Conservation (phyloP, 1,140 invertebrate species). For the Ylistrum balloti region DNA sequence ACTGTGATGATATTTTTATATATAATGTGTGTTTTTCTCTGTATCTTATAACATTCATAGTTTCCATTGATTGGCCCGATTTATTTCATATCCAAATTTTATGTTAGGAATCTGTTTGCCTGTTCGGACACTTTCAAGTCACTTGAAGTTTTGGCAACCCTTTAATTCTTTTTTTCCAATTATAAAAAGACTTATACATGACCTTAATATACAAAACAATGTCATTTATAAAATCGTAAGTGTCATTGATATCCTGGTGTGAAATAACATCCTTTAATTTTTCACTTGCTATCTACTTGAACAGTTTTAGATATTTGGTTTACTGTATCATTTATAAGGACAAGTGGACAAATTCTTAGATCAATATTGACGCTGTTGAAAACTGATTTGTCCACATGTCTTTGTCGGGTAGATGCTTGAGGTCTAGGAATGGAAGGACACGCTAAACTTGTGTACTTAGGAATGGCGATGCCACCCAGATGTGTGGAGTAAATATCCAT, state of each 20-base stretch:
- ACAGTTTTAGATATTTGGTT: conserved; percentile 11
- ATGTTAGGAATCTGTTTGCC: no score
- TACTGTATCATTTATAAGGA: conserved; percentile 12
- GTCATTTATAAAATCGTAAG: conserved; percentile 6
- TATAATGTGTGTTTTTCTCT: no score
- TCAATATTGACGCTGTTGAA: conserved; percentile 28
- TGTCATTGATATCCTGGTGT: neutral
- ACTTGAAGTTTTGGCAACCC: neutral
- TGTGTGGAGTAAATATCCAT: neutral
- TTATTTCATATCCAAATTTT: no score
- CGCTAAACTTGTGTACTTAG: neutral
- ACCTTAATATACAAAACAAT: conserved; percentile 34
- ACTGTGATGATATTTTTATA: no score
- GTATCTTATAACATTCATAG: no score
- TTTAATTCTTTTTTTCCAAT: conserved; percentile 8
- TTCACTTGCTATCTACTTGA: conserved; percentile 32
- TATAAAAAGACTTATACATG: conserved; percentile 15
- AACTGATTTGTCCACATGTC: neutral
- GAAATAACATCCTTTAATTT: conserved; percentile 35
- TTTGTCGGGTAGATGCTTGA: conserved; percentile 32
- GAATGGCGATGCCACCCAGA: neutral
- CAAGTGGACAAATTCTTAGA: conserved; percentile 32
- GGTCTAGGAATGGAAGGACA: neutral
- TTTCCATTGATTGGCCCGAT: no score
- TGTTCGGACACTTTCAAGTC: neutral